Evolutionary conservation across 1,140 invertebrate genomes (phyloP), one percentile per base, ranked within the genome.

Genomic region (Lethrus apterus): DNA sequence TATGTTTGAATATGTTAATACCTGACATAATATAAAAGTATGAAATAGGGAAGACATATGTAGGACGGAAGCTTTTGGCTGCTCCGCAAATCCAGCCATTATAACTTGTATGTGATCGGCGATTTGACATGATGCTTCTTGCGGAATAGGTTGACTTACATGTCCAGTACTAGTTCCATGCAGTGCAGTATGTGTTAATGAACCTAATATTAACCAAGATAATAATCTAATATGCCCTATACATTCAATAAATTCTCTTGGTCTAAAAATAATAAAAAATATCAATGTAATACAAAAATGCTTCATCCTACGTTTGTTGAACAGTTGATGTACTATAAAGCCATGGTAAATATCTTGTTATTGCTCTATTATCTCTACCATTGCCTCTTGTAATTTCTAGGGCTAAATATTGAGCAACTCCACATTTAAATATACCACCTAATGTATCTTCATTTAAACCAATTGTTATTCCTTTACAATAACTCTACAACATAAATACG

Each of bases 31-130:
- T 41, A 86, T 83, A 57, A 90, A 90, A 1, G 84, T 84, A 59
- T 88, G 81, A 64, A 86, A 89, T 7, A 90, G 64, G 10, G 85
- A 84, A 26, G 89, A 93, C 92, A 98, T 96, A 62, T 98, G 92
- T 20, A 89, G 74, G 0, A 92, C 79, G 3, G 84, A 88, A 3
- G 84, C 76, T 71, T 94, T 96, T 3, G 86, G 86, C 62, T 96
- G 92, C 67, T 98, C 95, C 24, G 92, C 90, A 77, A 98, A 99
- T 8, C 92, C 93, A 11, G 90, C 84, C 68, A 99, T 81, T 54
- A 90, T 86, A 17, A 91, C 86, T 76, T 98, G 91, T 46, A 98
- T 84, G 64, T 98, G 92, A 73, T 98, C 95, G 19, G 94, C 92
- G 58, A 99, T 89, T 63, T 96, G 88, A 59, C 89, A 91, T 18